Evolutionary conservation across 2,797 vertebrate genomes (phyloP), one percentile per base, ranked within the genome.

Genomic region (Dermochelys coriacea): DNA sequence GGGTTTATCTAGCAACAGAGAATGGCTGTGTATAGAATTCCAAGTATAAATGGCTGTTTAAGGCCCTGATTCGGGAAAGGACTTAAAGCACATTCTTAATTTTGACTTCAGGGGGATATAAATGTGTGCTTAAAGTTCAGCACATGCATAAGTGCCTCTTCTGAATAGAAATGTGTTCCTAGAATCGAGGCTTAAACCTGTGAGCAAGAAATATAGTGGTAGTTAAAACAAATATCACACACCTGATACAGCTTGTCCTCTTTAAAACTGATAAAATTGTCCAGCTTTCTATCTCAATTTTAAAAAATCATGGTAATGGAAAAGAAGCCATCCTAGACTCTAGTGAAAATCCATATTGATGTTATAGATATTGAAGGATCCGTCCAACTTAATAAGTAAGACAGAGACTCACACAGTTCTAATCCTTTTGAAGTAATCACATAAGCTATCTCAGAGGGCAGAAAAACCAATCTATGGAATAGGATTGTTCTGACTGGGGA

Each of bases 301-400:
- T 25, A 88, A 87, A 90, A 75, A 12, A 81, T 87, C n/a, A 80
- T 3, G 21, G 5, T 54, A 75, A 4, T 4, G 74, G 78, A 51
- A 91, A 82, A 94, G 16, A 82, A 94, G 6, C 1, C 4, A 5
- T 75, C 12, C 16, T 85, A 82, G 86, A 75, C 7, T 45, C 59
- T 45, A 0, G 0, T 14, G n/a, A 93, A 92, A 96, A 96, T 90
- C n/a, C 31, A 47, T 86, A 31, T 4, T 78, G 78, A 94, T 87
- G 12, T 74, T 83, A 84, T 79, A 89, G 91, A 93, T n/a, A 78
- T 85, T 87, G 84, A 96, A 93, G 49, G 80, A 90, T 91, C 91
- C 80, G 54, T 94, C 91, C 79, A 87, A 95, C 88, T 82, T 89
- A 92, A 93, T 94, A 86, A 94, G 23, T 8, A 78, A 93, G 11